Evolutionary conservation across 2,113 vertebrate species (phyloP).

Genomic region (Aplodontia rufa): DNA sequence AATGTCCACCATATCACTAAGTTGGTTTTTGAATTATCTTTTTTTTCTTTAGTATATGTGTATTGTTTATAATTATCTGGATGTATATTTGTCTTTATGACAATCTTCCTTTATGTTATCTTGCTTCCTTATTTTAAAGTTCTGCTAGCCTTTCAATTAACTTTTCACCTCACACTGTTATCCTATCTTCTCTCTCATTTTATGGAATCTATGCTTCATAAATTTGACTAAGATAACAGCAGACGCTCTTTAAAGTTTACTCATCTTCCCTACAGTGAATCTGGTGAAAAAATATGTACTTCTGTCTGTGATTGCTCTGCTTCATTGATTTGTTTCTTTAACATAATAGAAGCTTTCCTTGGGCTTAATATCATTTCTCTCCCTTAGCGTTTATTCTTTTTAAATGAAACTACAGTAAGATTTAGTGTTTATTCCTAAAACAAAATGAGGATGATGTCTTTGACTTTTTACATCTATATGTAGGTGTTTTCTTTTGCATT

Average conservation of each 20-base stretch:
- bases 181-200: conserved; percentile 28
- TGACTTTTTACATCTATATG: not conserved
- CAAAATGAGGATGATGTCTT: not conserved
- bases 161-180: conserved; percentile 45
- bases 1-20: not conserved
- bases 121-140: conserved; percentile 30
- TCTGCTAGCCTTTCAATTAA: conserved; percentile 54
- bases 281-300: too few relatives aligned
- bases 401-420: too few relatives aligned
- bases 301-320: too few relatives aligned
- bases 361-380: too few relatives aligned
- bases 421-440: too few relatives aligned
- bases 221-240: conserved; percentile 48
- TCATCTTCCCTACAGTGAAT: not conserved
- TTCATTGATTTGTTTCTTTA: too few relatives aligned
- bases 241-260: conserved; percentile 56
- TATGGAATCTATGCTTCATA: conserved; percentile 28
- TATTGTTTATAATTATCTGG: not conserved
- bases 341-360: too few relatives aligned
- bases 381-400: too few relatives aligned
- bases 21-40: not conserved
- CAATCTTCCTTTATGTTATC: not conserved
- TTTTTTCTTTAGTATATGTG: not conserved
- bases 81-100: conserved; percentile 35
- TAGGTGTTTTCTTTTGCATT: not conserved